A percentile compares a stretch with the other conserved stretches of the same genome.
These are phyloP conservation scores for Wiebesia pumilae DNA, from an alignment of 1,140 invertebrate genomes.

Conservation along the genomic window DNA sequence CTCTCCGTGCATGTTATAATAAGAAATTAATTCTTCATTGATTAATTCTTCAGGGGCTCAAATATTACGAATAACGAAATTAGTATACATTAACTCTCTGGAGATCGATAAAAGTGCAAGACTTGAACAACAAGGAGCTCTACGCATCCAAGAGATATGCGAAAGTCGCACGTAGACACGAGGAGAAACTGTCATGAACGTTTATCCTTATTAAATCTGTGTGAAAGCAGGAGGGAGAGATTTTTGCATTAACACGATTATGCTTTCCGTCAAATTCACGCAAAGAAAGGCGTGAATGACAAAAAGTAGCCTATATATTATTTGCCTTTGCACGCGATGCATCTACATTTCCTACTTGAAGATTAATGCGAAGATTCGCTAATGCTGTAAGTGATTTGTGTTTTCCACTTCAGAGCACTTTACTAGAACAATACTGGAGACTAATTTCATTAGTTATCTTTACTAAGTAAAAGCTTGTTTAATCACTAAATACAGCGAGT, in stretches of 20 bases:
- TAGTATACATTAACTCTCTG: neutral
- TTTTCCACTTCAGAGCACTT: neutral
- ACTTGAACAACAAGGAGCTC: neutral
- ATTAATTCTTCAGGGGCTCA: neutral
- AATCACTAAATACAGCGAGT: too few species aligned
- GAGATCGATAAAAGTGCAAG: neutral
- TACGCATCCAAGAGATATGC: too few species aligned
- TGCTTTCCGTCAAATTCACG: neutral
- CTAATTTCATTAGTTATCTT: neutral
- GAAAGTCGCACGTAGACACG: neutral
- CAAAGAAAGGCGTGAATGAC: neutral
- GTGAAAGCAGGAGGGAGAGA: neutral
- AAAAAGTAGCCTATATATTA: neutral
- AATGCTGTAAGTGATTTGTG: neutral
- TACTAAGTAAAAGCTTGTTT: too few species aligned
- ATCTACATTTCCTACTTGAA: too few species aligned
- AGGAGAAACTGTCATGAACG: neutral
- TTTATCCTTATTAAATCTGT: slow-evolving; percentile 10
- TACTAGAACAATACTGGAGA: too few species aligned
- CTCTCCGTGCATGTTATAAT: too few species aligned
- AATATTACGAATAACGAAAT: neutral
- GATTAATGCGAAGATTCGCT: neutral
- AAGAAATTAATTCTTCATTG: neutral
- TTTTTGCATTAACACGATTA: slow-evolving; percentile 11
- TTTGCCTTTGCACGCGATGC: neutral